Evolutionary conservation across 2,888 invertebrate genomes (phyloP), one percentile per base, ranked within the genome.

Genomic region (Pyrgus malvae): DNA sequence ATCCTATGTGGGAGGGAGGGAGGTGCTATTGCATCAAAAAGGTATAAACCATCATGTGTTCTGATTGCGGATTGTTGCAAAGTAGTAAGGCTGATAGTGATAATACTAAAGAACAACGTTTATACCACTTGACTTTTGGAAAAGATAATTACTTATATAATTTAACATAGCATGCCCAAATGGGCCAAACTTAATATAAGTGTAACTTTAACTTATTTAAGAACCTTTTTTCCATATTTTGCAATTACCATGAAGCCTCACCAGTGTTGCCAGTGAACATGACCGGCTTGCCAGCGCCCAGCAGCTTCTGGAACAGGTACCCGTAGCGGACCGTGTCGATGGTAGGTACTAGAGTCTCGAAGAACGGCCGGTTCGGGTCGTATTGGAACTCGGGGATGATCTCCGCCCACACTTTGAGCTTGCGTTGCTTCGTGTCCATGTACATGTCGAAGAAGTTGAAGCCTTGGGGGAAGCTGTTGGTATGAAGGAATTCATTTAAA

Each of bases 241-340:
- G 23, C 3, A 6, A 4, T 23, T 23, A 6, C 23, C 23, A 23
- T 4, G 3, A 23, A 9, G 14, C 55, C 64, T 62, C 67, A 94
- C 94, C 96, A 44, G 97, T 97, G 40, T 93, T 93, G n/a, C 98
- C 98, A n/a, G 97, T 97, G 62, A 95, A 94, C 80, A 98, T 92
- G 6, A 97, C 96, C 0, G 97, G 95, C 66, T 94, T 93, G 25
- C 93, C 92, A 1, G 93, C 91, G 6, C 92, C 83, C 11, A 97
- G 90, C 8, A 98, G 85, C 67, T 95, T 93, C 67, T 95, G 93
- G 86, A 96, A 93, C 35, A 97, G 79, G 72, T 94, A 96, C 53
- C 97, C 96, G 72, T 95, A 97, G 65, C 97, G 92, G 0, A 97
- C 95, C 0, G 97, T 98, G 71, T 98, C 97, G n/a, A 94, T 92